These are phyloP conservation scores for Toxotes lorentzi DNA, from an alignment of 2,797 vertebrate species.

Conservation along the genomic window DNA sequence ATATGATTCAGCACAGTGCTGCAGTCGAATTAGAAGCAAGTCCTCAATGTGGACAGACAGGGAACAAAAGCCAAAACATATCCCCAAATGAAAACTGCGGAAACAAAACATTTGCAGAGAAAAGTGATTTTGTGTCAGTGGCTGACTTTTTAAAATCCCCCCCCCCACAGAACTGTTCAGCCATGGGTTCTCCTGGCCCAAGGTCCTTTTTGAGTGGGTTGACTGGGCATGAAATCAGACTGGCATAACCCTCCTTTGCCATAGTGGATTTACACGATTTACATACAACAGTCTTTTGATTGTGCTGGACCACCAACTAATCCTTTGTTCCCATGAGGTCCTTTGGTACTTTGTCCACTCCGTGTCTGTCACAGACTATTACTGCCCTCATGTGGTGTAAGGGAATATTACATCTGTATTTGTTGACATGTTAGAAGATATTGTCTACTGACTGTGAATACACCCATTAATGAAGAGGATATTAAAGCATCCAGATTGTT, in stretches of 20 bases:
- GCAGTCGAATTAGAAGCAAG: conserved; percentile 15
- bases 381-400: conserved; percentile 76
- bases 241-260: conserved; percentile 71
- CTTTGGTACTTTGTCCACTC: conserved; percentile 3
- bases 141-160: conserved; percentile 61
- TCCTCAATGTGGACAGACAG: conserved; percentile 16
- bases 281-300: conserved; percentile 77
- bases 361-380: conserved; percentile 45
- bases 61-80: conserved; percentile 28
- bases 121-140: conserved; percentile 60
- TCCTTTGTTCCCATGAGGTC: conserved; percentile 79
- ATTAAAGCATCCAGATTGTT: background rate
- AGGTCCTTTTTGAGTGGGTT: conserved; percentile 62
- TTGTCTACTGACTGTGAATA: background rate
- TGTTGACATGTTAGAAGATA: background rate
- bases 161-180: conserved; percentile 46
- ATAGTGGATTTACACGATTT: conserved; percentile 79
- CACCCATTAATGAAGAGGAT: background rate
- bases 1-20: conserved; percentile 10
- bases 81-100: conserved; percentile 31
- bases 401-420: conserved; percentile 25
- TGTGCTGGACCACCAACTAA: conserved; percentile 81
- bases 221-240: conserved; percentile 79
- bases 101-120: conserved; percentile 58
- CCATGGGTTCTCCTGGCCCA: conserved; percentile 66